These are phyloP conservation scores for Lonchura striata DNA, from an alignment of 2,113 vertebrate species.

Conservation along the genomic window DNA sequence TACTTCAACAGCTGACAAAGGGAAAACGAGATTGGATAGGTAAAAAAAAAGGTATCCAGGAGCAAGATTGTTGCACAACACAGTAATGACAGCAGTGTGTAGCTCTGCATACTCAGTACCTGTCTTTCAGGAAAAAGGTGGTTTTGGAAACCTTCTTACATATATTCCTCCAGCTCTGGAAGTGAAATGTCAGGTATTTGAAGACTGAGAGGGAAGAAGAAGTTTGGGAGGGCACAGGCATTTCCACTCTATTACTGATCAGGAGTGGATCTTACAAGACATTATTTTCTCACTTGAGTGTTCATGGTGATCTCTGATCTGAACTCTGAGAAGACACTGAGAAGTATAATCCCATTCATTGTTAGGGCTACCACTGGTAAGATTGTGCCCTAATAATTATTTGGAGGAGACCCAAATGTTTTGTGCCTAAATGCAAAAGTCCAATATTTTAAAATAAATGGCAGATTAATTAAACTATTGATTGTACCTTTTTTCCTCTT, in stretches of 20 bases:
- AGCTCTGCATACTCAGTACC: neutral
- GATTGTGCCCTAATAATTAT: neutral
- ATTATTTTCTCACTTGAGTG: neutral
- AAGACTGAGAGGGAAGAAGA: neutral
- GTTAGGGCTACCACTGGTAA: neutral
- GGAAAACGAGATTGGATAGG: neutral
- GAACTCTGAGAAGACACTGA: neutral
- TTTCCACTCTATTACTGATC: neutral
- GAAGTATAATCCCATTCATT: neutral
- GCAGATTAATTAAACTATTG: neutral
- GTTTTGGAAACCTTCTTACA: neutral
- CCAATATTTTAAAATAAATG: neutral
- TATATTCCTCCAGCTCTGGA: neutral
- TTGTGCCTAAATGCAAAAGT: neutral
- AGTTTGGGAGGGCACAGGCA: neutral
- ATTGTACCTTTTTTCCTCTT: neutral
- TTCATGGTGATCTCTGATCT: neutral
- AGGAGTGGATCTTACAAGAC: neutral
- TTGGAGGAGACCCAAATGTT: fast-evolving
- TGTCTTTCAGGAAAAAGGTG: neutral
- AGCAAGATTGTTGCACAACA: neutral
- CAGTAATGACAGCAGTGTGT: neutral
- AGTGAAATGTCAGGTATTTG: neutral
- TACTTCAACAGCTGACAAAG: neutral
- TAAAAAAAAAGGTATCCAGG: neutral